Base-by-base conservation (phyloP, 2,797 vertebrate species). In the Ceryle rudis region DNA sequence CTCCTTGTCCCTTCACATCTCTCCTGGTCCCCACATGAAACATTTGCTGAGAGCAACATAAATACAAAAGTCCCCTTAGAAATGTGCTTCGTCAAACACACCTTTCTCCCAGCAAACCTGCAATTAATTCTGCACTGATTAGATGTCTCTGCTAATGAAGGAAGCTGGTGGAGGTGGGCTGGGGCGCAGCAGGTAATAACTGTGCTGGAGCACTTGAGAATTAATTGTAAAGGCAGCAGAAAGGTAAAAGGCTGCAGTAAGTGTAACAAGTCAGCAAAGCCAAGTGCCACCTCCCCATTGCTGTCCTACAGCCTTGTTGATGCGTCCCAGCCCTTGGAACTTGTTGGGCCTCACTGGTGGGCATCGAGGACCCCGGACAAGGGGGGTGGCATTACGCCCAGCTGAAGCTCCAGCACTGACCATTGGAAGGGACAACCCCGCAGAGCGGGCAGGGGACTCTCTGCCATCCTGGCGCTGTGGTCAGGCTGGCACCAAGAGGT, bases 41-140 rank as follows among this genome's bases (percentile, higher is more conserved):
- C 0, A 0, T 67, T 57, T 77, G 47, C 66, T 29, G 58, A 61
- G 44, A 49, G 49, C 21, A 64, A 33, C 79, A 21, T 9, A 74
- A 82, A 61, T 23, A 37, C 37, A 18, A 2, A 2, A 3, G 33
- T 54, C 29, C 47, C 42, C 46, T 75, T 28, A 61, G 81, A 93
- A 86, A 82, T 11, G 35, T 11, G 19, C 64, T 91, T 85, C 79
- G 54, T 90, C 78, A 89, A 84, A 47, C 69, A 65, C 35, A 20
- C 16, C 46, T 69, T 84, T 61, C 71, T 89, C 72, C 83, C 78
- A 69, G 80, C 31, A 81, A 87, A 92, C 33, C 61, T 64, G 83
- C 90, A 89, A 60, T 92, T 90, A 92, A 58, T 75, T 91, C 72
- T 71, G 58, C 17, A 23, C 69, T 95, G 87, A 94, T 95, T 67